These are phyloP conservation scores for Drosophila busckii DNA, from an alignment of 1,140 invertebrate genomes.

Conservation along the genomic window DNA sequence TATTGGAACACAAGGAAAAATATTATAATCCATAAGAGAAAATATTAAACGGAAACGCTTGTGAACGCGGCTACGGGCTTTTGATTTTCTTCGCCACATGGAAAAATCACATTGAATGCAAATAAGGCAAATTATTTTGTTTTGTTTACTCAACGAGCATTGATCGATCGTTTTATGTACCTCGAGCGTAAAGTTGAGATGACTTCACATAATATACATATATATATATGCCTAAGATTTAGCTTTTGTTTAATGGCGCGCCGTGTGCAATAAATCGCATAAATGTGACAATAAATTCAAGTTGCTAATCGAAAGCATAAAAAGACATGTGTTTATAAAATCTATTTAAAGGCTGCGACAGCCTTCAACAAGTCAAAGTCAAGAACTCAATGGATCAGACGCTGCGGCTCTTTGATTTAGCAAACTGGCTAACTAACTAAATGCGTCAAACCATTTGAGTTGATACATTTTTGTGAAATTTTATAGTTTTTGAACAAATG, in stretches of 20 bases:
- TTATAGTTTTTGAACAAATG: constrained; percentile 49
- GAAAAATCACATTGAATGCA: constrained; percentile 22
- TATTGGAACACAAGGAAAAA: constrained; percentile 2
- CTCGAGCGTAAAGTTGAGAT: background rate
- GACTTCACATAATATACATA: constrained; percentile 14
- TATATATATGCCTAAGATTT: constrained; percentile 4
- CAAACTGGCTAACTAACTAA: no score
- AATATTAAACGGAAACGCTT: constrained; percentile 23
- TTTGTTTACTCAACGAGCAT: constrained; percentile 50
- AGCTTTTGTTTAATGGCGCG: constrained; percentile 44
- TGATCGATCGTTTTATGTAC: constrained; percentile 57
- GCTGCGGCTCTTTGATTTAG: no score
- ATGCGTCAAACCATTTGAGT: constrained; percentile 61
- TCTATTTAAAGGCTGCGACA: constrained; percentile 42
- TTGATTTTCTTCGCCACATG: constrained; percentile 1
- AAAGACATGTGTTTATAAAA: constrained; percentile 47
- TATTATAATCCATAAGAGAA: constrained; percentile 32
- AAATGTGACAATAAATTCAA: constrained; percentile 43
- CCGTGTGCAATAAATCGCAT: constrained; percentile 66
- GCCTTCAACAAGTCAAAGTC: constrained; percentile 60
- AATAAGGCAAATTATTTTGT: constrained; percentile 34
- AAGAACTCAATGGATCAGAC: constrained; percentile 35
- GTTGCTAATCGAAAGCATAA: constrained; percentile 40
- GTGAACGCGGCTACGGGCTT: no score
- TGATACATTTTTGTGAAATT: constrained; percentile 69